phyloP scores from a whole-genome alignment of 2,797 vertebrate species.

The Limnodromus scolopaceus region DNA sequence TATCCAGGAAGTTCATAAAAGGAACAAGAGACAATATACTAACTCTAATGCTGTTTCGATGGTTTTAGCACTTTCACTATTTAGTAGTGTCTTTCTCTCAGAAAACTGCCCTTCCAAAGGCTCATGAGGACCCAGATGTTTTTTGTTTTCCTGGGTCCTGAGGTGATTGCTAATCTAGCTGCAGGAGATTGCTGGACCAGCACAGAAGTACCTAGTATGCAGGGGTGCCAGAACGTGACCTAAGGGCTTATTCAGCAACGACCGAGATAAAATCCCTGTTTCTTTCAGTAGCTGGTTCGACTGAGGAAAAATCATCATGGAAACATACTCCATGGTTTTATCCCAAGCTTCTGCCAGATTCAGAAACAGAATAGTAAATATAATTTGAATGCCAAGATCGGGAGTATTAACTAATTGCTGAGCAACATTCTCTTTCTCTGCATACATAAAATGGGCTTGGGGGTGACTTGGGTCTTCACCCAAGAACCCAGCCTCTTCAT shows the following conservation, averaged over 20 bases:
- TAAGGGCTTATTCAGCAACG: neutral
- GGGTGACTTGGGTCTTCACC: neutral
- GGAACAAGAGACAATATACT: neutral
- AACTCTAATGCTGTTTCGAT: neutral
- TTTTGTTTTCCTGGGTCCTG: neutral
- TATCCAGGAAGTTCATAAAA: neutral
- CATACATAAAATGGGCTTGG: neutral
- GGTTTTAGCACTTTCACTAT: neutral
- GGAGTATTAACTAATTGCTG: neutral
- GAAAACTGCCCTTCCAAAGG: neutral
- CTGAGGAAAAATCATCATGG: neutral
- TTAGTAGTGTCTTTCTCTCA: neutral
- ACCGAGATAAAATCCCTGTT: neutral
- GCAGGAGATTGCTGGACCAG: neutral
- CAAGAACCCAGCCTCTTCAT: neutral
- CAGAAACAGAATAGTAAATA: neutral
- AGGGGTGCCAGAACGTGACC: neutral
- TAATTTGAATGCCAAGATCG: neutral
- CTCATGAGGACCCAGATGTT: neutral
- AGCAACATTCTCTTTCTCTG: neutral
- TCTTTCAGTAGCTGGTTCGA: neutral
- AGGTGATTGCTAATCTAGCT: neutral
- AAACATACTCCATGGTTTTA: neutral
- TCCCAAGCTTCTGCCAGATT: neutral
- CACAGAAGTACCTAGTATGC: neutral